Percentiles rank a stretch among this genome's conserved stretches.
Evolutionary conservation across 1,140 invertebrate species (phyloP).

Genomic region (Drosophila ananassae): DNA sequence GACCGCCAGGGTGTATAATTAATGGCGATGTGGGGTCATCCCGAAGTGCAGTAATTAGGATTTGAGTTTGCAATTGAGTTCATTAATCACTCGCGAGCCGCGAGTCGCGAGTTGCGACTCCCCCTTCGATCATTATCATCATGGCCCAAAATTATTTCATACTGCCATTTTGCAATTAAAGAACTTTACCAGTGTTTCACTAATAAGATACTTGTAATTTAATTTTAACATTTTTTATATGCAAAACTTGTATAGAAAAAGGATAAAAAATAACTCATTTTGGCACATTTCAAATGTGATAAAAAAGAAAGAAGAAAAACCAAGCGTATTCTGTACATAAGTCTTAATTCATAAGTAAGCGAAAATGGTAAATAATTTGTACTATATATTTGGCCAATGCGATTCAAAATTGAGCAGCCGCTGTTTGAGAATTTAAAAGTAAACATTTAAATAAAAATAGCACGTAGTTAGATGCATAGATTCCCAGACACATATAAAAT

Average conservation of each 20-base stretch:
- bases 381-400: conserved; percentile 62
- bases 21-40: conserved; percentile 69
- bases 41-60: conserved; percentile 74
- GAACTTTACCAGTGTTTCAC: conserved; percentile 40
- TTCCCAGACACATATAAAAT: conserved; percentile 55
- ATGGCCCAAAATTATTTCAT: conserved; percentile 15
- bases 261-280: conserved; percentile 24
- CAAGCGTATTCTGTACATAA: conserved; percentile 60
- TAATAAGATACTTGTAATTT: conserved; percentile 46
- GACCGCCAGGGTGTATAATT: conserved; percentile 65
- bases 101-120: background rate
- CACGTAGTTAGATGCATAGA: conserved; percentile 72
- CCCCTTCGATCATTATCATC: conserved; percentile 6
- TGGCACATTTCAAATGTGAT: conserved; percentile 76
- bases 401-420: conserved; percentile 72
- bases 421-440: conserved; percentile 59
- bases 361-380: conserved; percentile 41
- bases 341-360: conserved; percentile 12
- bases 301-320: conserved; percentile 11
- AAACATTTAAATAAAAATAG: conserved; percentile 42
- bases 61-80: conserved; percentile 77
- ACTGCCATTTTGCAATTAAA: conserved; percentile 65
- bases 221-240: conserved; percentile 49
- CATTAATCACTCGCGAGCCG: conserved; percentile 56
- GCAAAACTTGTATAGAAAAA: conserved; percentile 58